Evolutionary conservation across 1,140 invertebrate species (phyloP), one percentile per base, ranked within the genome.

Genomic region (Nasonia giraulti): DNA sequence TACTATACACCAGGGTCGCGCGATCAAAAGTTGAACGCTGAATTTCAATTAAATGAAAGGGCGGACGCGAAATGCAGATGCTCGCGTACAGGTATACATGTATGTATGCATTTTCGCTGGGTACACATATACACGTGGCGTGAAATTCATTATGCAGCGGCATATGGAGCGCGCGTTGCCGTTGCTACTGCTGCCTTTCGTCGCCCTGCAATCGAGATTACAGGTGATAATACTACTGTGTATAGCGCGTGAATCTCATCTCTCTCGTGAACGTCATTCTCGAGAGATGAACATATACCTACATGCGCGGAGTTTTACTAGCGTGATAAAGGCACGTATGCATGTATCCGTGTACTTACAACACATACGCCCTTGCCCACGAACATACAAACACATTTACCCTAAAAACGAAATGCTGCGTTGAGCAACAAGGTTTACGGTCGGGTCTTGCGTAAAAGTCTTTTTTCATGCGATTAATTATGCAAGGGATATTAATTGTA

Each of bases 1-100:
- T 44, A 27, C 27, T 27, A 27, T 27, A 44, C 10, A 8, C 20
- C 55, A 37, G 33, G 73, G 23, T 27, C 7, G 27, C 7, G 27
- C 27, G 37, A 75, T 75, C 27, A 44, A 75, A 75, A 75, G 33
- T 62, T 62, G 6, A 62, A 62, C 55, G 55, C 17, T 75, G 33
- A 75, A 75, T 44, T 75, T 75, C 73, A 44, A 44, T 75, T 75
- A 75, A 44, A 37, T 44, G 73, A 75, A 62, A 62, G 14, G 55
- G 10, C 27, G 73, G 27, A 7, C 33, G 47, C 33, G 31, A 17
- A 33, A n/a, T 33, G 71, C 31, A 27, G 23, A 27, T 74, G 27
- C 31, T 12, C 8, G 68, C 68, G 2, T 17, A 2, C n/a, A 69
- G 2, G 11, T n/a, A 20, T n/a, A 27, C 1, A 33, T 71, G 23